Conservation (phyloP, 1,140 invertebrate species). For the Ptiloglossa arizonensis region DNA sequence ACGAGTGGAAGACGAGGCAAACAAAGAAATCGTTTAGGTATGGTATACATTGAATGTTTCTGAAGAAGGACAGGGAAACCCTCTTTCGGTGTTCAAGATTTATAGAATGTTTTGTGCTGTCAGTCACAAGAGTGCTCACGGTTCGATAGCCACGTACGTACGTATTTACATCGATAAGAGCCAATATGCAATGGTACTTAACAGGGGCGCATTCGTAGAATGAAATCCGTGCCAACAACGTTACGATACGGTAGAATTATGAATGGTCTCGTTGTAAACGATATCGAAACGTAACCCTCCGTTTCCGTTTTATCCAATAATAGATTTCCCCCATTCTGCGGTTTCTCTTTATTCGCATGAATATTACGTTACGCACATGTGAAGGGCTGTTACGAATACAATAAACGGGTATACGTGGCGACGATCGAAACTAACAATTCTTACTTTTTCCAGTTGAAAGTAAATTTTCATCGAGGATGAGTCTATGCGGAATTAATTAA, state of each 20-base stretch:
- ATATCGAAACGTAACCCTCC: slow-evolving; percentile 48
- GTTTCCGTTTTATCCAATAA: slow-evolving; percentile 52
- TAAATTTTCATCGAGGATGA: too few species aligned
- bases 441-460: not conserved
- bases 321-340: slow-evolving; percentile 44
- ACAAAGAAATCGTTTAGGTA: not conserved
- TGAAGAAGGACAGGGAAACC: not conserved
- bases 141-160: slow-evolving; percentile 18
- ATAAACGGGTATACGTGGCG: not conserved
- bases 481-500: not conserved
- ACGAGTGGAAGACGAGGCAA: not conserved
- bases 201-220: not conserved
- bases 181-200: slow-evolving; percentile 10
- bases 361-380: slow-evolving; percentile 28
- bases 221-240: slow-evolving; percentile 23
- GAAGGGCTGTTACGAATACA: not conserved
- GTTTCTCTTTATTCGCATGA: slow-evolving; percentile 51
- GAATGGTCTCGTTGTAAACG: slow-evolving; percentile 45
- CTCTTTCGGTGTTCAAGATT: not conserved
- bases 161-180: slow-evolving; percentile 33
- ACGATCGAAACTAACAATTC: not conserved
- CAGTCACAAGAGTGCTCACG: slow-evolving; percentile 11
- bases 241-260: slow-evolving; percentile 14
- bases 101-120: slow-evolving; percentile 29
- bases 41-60: not conserved